These are phyloP conservation scores for Deilephila elpenor DNA, from an alignment of 2,888 invertebrate genomes.

Conservation along the genomic window DNA sequence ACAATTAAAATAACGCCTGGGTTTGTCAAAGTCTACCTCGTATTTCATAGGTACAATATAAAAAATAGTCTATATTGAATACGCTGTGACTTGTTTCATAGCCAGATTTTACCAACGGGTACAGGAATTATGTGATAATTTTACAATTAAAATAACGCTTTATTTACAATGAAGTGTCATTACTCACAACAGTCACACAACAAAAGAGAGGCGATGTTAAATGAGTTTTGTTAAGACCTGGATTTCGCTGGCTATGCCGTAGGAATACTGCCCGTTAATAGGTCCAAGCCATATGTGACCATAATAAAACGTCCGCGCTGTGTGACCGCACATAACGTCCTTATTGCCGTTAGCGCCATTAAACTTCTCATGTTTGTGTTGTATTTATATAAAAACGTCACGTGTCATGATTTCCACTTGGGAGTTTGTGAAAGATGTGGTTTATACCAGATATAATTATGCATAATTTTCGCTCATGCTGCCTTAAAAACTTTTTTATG, in stretches of 20 bases:
- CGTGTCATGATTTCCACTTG: not conserved
- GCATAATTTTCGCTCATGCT: not conserved
- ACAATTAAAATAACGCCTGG: too few relatives aligned
- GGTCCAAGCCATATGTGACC: slow-evolving; percentile 67
- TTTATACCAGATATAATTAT: not conserved
- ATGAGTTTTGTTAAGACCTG: slow-evolving; percentile 76
- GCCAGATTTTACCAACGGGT: too few relatives aligned
- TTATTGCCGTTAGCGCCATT: slow-evolving; percentile 36
- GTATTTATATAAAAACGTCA: slow-evolving; percentile 25
- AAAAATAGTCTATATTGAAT: too few relatives aligned
- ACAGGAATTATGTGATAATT: too few relatives aligned
- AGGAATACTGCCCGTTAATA: slow-evolving; percentile 63
- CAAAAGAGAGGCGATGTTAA: slow-evolving; percentile 62
- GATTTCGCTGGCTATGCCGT: slow-evolving; percentile 63
- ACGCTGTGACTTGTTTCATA: too few relatives aligned
- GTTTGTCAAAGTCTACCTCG: too few relatives aligned
- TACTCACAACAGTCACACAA: slow-evolving; percentile 6
- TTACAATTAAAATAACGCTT: too few relatives aligned
- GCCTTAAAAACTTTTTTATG: not conserved
- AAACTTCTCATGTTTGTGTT: slow-evolving; percentile 33
- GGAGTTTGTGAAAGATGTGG: not conserved
- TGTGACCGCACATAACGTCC: slow-evolving; percentile 54
- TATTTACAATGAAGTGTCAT: not conserved
- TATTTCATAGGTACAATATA: too few relatives aligned
- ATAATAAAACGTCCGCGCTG: slow-evolving; percentile 57